Evolutionary conservation across 2,888 invertebrate genomes (phyloP).

Genomic region (Troilus luridus): DNA sequence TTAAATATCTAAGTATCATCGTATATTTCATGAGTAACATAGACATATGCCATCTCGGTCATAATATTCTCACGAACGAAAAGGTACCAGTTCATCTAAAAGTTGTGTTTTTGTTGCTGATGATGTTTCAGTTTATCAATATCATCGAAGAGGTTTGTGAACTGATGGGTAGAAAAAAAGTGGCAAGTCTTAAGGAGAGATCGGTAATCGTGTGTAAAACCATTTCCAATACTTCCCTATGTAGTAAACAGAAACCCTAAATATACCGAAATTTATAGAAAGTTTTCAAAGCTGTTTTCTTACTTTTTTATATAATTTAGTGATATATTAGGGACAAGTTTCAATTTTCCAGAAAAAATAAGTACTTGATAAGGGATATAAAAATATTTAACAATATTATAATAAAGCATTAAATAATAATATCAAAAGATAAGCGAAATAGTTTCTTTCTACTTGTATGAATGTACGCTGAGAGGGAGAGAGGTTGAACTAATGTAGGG

Average conservation of each 20-base stretch:
- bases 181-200: not conserved
- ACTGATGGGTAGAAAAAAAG: not conserved
- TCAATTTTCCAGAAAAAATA: no score
- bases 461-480: no score
- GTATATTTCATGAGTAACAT: not conserved
- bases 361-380: no score
- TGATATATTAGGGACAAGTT: no score
- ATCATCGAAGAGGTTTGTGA: not conserved
- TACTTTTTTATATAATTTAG: no score
- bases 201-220: not conserved
- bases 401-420: no score
- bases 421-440: no score
- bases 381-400: no score
- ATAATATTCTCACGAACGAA: not conserved
- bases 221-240: not conserved
- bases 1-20: not conserved
- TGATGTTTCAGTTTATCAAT: not conserved
- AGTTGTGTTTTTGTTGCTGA: not conserved
- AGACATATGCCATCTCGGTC: not conserved
- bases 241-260: not conserved
- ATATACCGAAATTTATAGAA: no score
- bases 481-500: no score
- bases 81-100: not conserved
- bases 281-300: no score
- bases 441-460: no score